Base-by-base conservation (phyloP, 2,797 vertebrate genomes). In the Numenius phaeopus region DNA sequence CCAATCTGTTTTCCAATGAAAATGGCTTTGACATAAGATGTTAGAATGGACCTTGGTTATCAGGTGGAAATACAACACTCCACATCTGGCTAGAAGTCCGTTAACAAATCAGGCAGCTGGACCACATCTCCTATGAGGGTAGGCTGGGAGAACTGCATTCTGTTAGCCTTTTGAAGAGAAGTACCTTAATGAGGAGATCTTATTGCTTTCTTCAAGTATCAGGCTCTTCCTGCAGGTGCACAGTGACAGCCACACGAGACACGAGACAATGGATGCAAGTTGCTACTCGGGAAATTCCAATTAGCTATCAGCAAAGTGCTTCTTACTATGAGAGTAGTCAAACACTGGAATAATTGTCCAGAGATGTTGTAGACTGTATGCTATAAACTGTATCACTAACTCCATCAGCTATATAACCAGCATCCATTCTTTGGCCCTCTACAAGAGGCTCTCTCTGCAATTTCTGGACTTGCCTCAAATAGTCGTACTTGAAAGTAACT, bases 251-350 rank as follows among this genome's bases (percentile, higher is more conserved):
- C 47, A 59, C 13, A 23, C 0, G 2, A 59, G 77, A 59, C 13
- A 23, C 0, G 2, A 59, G 77, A 58, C 23, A 95, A 65, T 5
- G 67, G 30, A 32, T 3, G 11, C 2, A 5, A 75, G 30, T 2
- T 37, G 8, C 14, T 34, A 46, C 37, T 21, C 21, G 13, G 59
- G 29, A 92, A 82, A 89, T 34, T 85, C 47, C 44, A 37, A 5
- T n/a, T 24, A 80, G 34, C 23, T 80, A 65, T 64, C 37, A 52
- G 13, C n/a, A 21, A 80, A 77, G 4, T 19, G 24, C 3, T 70
- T 87, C 50, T 71, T 87, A 59, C n/a, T 26, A 6, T 12, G 22
- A 87, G 52, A 17, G 10, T 27, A 89, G 42, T 66, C 46, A 73
- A 95, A 81, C 24, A 39, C n/a, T 49, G 13, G 19, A 59, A 73